These are phyloP conservation scores for Xanthia icteritia DNA, from an alignment of 2,888 invertebrate species.

Conservation along the genomic window DNA sequence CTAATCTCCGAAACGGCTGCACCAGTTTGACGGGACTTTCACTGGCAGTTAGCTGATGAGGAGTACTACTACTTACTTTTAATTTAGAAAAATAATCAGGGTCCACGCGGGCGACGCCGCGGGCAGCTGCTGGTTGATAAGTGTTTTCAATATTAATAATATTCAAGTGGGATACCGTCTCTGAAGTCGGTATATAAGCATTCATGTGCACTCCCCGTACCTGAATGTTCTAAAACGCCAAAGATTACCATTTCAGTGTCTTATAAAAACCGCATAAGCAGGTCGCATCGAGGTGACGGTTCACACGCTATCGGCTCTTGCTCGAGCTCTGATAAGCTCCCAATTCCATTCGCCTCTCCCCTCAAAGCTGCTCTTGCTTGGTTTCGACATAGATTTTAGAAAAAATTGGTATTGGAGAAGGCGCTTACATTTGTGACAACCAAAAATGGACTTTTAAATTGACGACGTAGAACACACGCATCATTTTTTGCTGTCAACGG, in stretches of 20 bases:
- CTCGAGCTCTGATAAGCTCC: constrained; percentile 62
- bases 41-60: too few relatives aligned
- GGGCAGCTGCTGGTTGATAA: too few relatives aligned
- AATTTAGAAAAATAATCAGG: too few relatives aligned
- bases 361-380: constrained; percentile 63
- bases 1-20: too few relatives aligned
- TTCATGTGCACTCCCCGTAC: too few relatives aligned
- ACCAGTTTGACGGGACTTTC: too few relatives aligned
- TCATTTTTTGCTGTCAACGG: not conserved
- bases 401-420: constrained; percentile 32
- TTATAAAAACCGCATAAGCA: constrained; percentile 9
- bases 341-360: constrained; percentile 64
- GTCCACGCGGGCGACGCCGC: too few relatives aligned
- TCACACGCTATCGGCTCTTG: constrained; percentile 55
- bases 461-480: not conserved
- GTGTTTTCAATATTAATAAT: not conserved
- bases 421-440: not conserved
- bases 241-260: not conserved
- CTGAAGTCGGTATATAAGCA: not conserved
- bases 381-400: constrained; percentile 33
- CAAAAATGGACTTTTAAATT: not conserved
- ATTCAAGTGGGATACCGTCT: not conserved
- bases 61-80: too few relatives aligned
- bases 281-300: constrained; percentile 28
- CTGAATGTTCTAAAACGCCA: not conserved